phyloP scores from a whole-genome alignment of 2,888 invertebrate species.

The Stenotaenia linearis region DNA sequence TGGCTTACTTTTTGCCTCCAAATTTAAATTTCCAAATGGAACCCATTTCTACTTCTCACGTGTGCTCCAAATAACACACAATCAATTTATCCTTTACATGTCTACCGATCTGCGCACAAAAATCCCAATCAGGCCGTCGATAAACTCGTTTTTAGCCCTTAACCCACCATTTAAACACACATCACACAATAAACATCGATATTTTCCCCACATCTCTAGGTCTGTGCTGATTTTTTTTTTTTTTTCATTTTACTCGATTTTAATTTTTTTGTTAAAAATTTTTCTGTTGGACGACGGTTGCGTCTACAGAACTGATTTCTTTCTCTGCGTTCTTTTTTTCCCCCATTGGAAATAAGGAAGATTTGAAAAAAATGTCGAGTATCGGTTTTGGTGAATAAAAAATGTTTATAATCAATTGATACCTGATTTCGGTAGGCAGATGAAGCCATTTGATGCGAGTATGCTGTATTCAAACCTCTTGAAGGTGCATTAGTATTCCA shows the following conservation, averaged over 20 bases:
- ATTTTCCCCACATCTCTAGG: too few species aligned
- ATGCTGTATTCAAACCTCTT: slow-evolving; percentile 27
- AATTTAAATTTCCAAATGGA: slow-evolving; percentile 36
- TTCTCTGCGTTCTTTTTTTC: too few species aligned
- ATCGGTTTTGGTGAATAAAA: neutral
- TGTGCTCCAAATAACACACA: neutral
- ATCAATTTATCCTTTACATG: neutral
- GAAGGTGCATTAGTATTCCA: slow-evolving; percentile 30
- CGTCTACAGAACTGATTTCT: too few species aligned
- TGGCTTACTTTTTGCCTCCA: slow-evolving; percentile 36
- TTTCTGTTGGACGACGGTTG: too few species aligned
- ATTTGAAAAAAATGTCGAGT: too few species aligned
- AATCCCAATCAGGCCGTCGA: neutral
- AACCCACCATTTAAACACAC: neutral
- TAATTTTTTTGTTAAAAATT: too few species aligned
- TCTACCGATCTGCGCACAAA: neutral
- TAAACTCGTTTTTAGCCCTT: neutral
- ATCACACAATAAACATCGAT: neutral
- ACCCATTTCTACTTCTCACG: slow-evolving; percentile 18
- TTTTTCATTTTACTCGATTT: too few species aligned
- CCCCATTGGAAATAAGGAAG: too few species aligned
- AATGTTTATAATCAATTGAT: neutral
- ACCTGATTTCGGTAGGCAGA: slow-evolving; percentile 34
- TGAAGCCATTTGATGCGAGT: slow-evolving; percentile 29
- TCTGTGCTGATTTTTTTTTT: too few species aligned